Evolutionary conservation across 1,140 invertebrate species (phyloP).

Genomic region (Microplitis mediator): DNA sequence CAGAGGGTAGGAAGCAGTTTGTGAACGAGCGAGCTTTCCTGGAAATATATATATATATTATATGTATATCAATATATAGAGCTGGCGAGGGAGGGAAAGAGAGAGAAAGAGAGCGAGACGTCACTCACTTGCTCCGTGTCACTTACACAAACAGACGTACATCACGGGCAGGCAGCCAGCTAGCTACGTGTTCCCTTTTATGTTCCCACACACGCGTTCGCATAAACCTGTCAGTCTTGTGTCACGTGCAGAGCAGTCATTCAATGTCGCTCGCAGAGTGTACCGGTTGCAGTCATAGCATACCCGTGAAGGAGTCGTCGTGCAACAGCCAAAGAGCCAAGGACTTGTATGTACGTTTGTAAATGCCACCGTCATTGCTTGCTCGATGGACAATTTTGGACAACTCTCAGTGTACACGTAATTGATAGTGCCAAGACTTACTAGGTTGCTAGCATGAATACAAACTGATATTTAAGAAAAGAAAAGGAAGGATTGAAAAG

Average conservation of each 20-base stretch:
- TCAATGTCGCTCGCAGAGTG: constrained; percentile 58
- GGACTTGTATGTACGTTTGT: constrained; percentile 1
- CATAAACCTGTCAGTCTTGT: constrained; percentile 64
- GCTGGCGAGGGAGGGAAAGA: neutral
- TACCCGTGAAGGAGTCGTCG: constrained; percentile 4
- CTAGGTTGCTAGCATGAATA: too few relatives aligned
- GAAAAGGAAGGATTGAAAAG: too few relatives aligned
- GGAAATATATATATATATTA: neutral
- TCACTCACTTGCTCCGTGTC: constrained; percentile 60
- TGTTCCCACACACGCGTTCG: constrained; percentile 59
- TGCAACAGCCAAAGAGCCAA: constrained; percentile 2
- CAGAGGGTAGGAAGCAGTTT: constrained; percentile 27
- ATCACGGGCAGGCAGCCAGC: constrained; percentile 55
- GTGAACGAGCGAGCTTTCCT: constrained; percentile 13
- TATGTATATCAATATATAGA: neutral
- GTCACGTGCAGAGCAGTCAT: constrained; percentile 61
- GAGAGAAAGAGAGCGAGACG: constrained; percentile 43
- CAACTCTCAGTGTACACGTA: too few relatives aligned
- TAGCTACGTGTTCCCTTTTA: constrained; percentile 60
- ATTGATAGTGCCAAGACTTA: too few relatives aligned
- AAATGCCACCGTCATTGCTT: too few relatives aligned
- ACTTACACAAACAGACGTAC: constrained; percentile 64
- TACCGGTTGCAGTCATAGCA: constrained; percentile 37
- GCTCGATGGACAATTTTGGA: too few relatives aligned
- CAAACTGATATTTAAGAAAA: too few relatives aligned